Base-by-base conservation (phyloP, 2,888 invertebrate species). In the Cetonia aurata region DNA sequence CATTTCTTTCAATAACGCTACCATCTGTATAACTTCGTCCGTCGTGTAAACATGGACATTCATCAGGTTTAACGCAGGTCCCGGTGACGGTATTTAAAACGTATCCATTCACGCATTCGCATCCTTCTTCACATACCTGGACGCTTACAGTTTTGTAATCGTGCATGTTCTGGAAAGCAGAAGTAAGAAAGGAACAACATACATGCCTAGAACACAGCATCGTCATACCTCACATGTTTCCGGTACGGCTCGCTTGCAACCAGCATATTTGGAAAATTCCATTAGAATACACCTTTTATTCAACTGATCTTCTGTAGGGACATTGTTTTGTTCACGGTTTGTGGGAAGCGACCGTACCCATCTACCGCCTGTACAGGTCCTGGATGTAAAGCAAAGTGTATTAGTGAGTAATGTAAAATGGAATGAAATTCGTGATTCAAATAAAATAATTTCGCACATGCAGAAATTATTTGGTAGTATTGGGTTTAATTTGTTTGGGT, bases 301-400 rank as follows among this genome's bases (percentile, higher is more conserved):
- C 33, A 91, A 78, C 66, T 89, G 88, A 0, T 84, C 59, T 84
- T 82, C 10, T 89, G 86, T 6, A 0, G 69, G 69, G 41, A 60
- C 17, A 6, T 31, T 33, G 0, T 25, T 17, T 53, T 44, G 25
- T 76, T 93, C 91, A 0, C 85, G 85, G 0, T 83, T 77, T 0
- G 88, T 88, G 0, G 93, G 92, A 15, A 87, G 86, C 59, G 82
- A 83, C 79, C 92, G 93, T 56, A 87, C 87, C 93, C 93, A 93
- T 1, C 85, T 79, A 0, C 90, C 93, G 52, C 86, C 88, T 37
- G 86, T 82, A 66, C 91, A 91, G 0, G 88, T 89, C 72, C 90
- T 88, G 73, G 37, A 66, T 1, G 4, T n/a, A 17, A 15, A 52
- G 37, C 31, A 13, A 25, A 12, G 4, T 13, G 15, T 10, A 12